These are phyloP conservation scores for Connochaetes taurinus DNA, from an alignment of 2,113 vertebrate genomes.

Conservation along the genomic window DNA sequence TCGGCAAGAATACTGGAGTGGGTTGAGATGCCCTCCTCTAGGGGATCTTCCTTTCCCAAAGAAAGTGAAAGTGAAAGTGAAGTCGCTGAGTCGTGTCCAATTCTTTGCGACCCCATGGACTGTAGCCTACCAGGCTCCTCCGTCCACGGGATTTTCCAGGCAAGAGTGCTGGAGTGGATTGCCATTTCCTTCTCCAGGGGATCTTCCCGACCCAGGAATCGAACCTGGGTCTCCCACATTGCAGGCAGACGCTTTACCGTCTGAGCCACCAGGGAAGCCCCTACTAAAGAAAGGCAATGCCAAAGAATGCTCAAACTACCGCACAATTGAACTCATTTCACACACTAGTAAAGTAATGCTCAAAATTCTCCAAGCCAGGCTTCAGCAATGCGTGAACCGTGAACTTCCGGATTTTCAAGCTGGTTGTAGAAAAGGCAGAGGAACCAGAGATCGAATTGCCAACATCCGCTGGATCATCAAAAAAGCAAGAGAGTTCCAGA, in stretches of 20 bases:
- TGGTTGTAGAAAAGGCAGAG: not conserved
- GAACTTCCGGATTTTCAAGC: not conserved
- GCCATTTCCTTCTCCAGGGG: too few relatives aligned
- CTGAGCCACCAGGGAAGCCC: too few relatives aligned
- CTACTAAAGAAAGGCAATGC: not conserved
- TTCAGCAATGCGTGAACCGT: accelerated
- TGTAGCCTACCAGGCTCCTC: too few relatives aligned
- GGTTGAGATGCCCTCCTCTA: not conserved
- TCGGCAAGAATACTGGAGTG: not conserved
- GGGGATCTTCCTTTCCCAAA: not conserved
- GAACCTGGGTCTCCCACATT: too few relatives aligned
- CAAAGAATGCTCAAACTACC: not conserved
- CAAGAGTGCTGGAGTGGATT: too few relatives aligned
- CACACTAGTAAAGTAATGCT: not conserved
- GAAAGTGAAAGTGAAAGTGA: not conserved
- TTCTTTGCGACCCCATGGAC: too few relatives aligned
- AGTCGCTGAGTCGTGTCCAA: too few relatives aligned
- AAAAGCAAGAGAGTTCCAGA: not conserved
- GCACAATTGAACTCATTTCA: not conserved
- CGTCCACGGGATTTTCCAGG: too few relatives aligned
- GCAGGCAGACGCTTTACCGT: too few relatives aligned
- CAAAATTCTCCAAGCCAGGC: not conserved
- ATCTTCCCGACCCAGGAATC: too few relatives aligned
- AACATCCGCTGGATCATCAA: accelerated
- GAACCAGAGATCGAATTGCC: not conserved